Conservation (phyloP, 2,113 vertebrate genomes). For the Oriolus oriolus region DNA sequence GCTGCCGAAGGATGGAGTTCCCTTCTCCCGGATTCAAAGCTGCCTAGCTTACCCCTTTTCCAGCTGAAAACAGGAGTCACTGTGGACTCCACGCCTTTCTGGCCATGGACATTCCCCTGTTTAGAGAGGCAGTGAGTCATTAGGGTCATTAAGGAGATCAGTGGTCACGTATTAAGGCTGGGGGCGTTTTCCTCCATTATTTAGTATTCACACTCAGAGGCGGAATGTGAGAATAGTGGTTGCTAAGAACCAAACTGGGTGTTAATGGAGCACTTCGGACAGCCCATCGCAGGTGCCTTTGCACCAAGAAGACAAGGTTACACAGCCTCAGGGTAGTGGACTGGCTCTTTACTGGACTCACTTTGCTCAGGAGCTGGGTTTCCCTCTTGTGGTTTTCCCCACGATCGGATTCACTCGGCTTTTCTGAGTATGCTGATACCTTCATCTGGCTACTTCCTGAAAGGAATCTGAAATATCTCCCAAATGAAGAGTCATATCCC, state of each 20-base stretch:
- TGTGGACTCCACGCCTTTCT: neutral
- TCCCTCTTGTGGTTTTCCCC: neutral
- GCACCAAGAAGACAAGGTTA: constrained; percentile 67
- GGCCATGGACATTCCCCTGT: constrained; percentile 40
- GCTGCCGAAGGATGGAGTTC: neutral
- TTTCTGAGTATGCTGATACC: neutral
- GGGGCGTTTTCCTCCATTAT: constrained; percentile 50
- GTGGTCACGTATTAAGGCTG: constrained; percentile 77
- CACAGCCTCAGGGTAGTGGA: neutral
- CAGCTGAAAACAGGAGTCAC: neutral
- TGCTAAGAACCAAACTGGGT: constrained; percentile 60
- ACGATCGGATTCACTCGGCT: neutral
- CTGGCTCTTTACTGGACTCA: neutral
- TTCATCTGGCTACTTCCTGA: neutral
- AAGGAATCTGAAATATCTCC: neutral
- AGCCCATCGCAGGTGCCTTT: constrained; percentile 69
- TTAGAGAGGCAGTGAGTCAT: constrained; percentile 72
- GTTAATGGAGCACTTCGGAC: constrained; percentile 67
- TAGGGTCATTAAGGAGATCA: constrained; percentile 67
- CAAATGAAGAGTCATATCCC: neutral
- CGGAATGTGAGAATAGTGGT: constrained; percentile 63
- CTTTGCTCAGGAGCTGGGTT: neutral
- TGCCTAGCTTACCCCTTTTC: neutral
- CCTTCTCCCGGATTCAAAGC: neutral
- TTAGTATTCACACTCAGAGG: constrained; percentile 68